These are phyloP conservation scores for Tragelaphus scriptus DNA, from an alignment of 2,113 vertebrate species.

Conservation along the genomic window DNA sequence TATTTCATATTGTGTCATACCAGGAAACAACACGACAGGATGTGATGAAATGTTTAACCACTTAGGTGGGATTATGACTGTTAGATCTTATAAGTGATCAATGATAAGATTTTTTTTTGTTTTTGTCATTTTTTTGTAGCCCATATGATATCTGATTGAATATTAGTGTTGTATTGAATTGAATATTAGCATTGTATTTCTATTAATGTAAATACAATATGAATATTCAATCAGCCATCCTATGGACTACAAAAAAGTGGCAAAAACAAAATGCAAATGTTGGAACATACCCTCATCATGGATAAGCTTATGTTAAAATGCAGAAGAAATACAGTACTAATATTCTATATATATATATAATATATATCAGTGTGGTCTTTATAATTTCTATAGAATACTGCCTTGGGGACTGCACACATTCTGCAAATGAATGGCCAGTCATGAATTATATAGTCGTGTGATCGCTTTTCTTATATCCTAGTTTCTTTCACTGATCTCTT, in stretches of 20 bases:
- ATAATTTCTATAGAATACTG: not conserved
- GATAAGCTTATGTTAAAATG: not conserved
- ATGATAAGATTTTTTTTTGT: not conserved
- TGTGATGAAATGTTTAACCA: not conserved
- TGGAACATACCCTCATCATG: not conserved
- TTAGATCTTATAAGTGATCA: not conserved
- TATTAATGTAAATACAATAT: not conserved
- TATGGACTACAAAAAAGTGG: not conserved
- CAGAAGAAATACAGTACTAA: not conserved
- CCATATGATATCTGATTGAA: not conserved
- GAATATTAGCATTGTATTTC: not conserved
- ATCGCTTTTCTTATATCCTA: not conserved
- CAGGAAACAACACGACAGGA: not conserved
- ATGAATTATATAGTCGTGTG: not conserved
- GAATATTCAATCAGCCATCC: not conserved
- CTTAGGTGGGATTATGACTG: not conserved
- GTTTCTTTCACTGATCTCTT: not conserved
- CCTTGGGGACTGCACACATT: not conserved
- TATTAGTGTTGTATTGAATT: not conserved
- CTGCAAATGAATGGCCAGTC: not conserved
- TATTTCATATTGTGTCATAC: not conserved
- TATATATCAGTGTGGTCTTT: not conserved
- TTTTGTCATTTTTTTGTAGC: not conserved
- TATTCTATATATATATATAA: not conserved
- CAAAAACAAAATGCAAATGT: conserved; percentile 5